Conservation (phyloP, 2,888 invertebrate species). For the Achlya flavicornis region DNA sequence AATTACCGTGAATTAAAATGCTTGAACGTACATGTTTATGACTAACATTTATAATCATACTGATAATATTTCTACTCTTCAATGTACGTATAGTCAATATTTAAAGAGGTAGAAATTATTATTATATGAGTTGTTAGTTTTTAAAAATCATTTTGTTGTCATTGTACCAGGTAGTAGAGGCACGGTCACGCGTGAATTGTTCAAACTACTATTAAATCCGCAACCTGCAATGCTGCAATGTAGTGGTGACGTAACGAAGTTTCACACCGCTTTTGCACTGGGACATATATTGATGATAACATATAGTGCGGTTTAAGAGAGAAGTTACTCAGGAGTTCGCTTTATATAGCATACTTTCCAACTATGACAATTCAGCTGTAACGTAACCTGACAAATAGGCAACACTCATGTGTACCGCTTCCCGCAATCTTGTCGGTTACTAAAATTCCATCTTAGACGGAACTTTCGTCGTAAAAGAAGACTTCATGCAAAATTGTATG, state of each 20-base stretch:
- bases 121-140: neutral
- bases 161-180: conserved; percentile 29
- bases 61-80: neutral
- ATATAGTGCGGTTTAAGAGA: conserved; percentile 15
- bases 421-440: conserved; percentile 2
- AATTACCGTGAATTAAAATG: too few species aligned
- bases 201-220: conserved; percentile 54
- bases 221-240: conserved; percentile 29
- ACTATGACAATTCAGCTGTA: conserved; percentile 11
- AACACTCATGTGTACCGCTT: conserved; percentile 8
- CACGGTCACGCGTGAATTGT: conserved; percentile 49
- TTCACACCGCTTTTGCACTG: conserved; percentile 22
- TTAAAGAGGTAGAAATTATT: neutral
- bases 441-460: conserved; percentile 2
- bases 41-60: neutral
- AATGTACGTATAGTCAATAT: neutral
- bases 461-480: conserved; percentile 5
- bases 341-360: conserved; percentile 8
- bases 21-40: too few species aligned
- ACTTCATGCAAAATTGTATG: conserved; percentile 2
- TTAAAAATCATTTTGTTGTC: neutral
- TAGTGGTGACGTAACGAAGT: conserved; percentile 51
- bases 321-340: conserved; percentile 1
- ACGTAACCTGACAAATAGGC: neutral
- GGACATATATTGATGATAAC: conserved; percentile 12